A percentile compares a stretch with the other conserved stretches of the same genome.
Evolutionary conservation across 2,888 invertebrate genomes (phyloP).

Genomic region (Tetragonisca angustula): DNA sequence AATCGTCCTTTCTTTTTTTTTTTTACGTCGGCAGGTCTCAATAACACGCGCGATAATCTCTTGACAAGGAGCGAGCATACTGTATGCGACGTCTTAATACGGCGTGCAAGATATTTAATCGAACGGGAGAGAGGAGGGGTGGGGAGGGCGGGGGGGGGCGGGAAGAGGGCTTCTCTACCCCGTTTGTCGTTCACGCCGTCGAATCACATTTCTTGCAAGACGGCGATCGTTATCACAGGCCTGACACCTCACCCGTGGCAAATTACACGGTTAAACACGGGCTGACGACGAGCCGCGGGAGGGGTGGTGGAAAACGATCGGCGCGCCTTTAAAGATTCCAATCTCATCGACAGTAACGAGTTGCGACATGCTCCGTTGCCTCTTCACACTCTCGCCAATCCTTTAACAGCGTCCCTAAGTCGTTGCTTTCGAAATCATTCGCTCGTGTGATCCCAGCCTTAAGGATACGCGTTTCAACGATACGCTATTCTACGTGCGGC

Average conservation of each 20-base stretch:
- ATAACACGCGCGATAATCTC: neutral
- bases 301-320: conserved; percentile 49
- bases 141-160: no score
- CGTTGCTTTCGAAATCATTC: conserved; percentile 62
- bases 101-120: conserved; percentile 31
- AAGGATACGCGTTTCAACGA: conserved; percentile 38
- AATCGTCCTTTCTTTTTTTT: no score
- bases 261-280: conserved; percentile 65
- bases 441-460: conserved; percentile 67
- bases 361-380: conserved; percentile 67
- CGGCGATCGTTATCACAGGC: conserved; percentile 55
- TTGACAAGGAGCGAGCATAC: conserved; percentile 3
- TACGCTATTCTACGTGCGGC: neutral
- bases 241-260: conserved; percentile 51
- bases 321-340: conserved; percentile 68
- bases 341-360: conserved; percentile 69
- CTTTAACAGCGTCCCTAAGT: conserved; percentile 55
- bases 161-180: conserved; percentile 1
- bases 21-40: neutral
- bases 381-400: conserved; percentile 68
- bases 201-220: conserved; percentile 50
- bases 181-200: conserved; percentile 14
- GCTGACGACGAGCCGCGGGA: conserved; percentile 32
- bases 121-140: neutral
- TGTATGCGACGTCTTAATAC: conserved; percentile 21